These are phyloP conservation scores for Rhamphomyia laevipes DNA, from an alignment of 2,888 invertebrate genomes.

Conservation along the genomic window DNA sequence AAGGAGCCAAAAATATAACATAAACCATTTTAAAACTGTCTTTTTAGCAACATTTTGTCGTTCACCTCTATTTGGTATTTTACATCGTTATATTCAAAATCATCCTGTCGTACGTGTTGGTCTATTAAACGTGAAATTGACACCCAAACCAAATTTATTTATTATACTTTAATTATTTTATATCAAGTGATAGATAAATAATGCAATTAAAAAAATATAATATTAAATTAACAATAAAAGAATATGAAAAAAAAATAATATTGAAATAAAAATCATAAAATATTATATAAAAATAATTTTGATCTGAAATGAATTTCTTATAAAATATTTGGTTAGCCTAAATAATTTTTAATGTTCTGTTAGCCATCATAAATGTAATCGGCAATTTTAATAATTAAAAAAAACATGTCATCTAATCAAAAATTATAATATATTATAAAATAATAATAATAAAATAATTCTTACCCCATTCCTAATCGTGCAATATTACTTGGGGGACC, in stretches of 20 bases:
- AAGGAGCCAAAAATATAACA: too few species aligned
- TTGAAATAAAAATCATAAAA: neutral
- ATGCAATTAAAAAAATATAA: neutral
- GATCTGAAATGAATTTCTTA: neutral
- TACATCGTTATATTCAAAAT: too few species aligned
- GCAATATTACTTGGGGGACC: slow-evolving; percentile 11
- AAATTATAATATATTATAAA: neutral
- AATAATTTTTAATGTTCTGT: neutral
- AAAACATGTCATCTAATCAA: neutral
- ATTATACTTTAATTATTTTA: too few species aligned
- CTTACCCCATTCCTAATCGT: slow-evolving; percentile 19
- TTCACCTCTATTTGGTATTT: too few species aligned
- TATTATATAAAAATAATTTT: neutral
- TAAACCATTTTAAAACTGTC: too few species aligned
- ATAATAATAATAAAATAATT: neutral
- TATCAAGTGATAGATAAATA: neutral
- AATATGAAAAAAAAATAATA: neutral
- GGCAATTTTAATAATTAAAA: neutral
- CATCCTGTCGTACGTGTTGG: too few species aligned
- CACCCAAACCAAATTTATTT: too few species aligned
- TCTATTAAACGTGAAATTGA: too few species aligned
- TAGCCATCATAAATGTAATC: neutral
- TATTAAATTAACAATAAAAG: neutral
- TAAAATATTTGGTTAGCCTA: neutral
- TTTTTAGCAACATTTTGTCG: too few species aligned